phyloP scores from a whole-genome alignment of 2,888 invertebrate species.

The Tortrix viridana region DNA sequence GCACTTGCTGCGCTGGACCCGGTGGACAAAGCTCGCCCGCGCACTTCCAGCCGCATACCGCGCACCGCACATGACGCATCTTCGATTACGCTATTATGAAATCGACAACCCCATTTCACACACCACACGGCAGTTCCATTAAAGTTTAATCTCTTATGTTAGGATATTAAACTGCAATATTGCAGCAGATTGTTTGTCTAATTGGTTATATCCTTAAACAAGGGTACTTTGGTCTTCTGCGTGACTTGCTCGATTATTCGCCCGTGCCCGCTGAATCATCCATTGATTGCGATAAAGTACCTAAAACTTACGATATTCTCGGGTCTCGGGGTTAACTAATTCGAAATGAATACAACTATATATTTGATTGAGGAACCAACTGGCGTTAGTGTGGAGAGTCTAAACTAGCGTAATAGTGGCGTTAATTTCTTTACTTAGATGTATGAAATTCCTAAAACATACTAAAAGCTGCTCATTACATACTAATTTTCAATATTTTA shows the following conservation, averaged over 20 bases:
- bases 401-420: no score
- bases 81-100: conserved; percentile 26
- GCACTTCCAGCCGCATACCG: conserved; percentile 31
- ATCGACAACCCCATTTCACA: conserved; percentile 19
- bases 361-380: no score
- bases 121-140: background rate
- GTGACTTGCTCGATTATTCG: no score
- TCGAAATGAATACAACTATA: background rate
- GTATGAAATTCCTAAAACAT: no score
- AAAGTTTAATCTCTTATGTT: background rate
- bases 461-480: no score
- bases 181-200: no score
- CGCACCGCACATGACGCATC: conserved; percentile 23
- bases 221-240: no score
- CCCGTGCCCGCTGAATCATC: conserved; percentile 3
- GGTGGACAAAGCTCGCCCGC: conserved; percentile 37
- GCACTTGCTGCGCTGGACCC: conserved; percentile 63
- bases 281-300: conserved; percentile 14
- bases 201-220: no score
- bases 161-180: no score
- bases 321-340: conserved; percentile 1
- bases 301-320: conserved; percentile 8
- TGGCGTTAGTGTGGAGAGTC: no score
- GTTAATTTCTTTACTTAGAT: no score
- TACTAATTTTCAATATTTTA: background rate